Evolutionary conservation across 2,797 vertebrate genomes (phyloP).

Genomic region (Megalops cyprinoides): DNA sequence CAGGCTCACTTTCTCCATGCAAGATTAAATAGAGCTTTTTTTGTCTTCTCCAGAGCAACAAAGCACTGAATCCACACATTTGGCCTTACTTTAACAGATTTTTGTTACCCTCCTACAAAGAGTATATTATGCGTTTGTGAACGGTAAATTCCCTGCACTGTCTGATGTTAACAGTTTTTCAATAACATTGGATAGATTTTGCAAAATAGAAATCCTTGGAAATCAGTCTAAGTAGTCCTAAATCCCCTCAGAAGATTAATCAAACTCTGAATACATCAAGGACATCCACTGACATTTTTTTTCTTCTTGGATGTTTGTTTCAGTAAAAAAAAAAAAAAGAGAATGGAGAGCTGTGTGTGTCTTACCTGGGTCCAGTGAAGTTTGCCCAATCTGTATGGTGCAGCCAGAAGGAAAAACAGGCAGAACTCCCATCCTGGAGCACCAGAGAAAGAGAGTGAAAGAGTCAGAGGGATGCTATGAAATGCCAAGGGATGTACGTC

Average conservation of each 20-base stretch:
- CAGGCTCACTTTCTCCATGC: not conserved
- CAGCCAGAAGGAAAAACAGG: conserved; percentile 44
- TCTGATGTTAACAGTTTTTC: not conserved
- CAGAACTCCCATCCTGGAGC: conserved; percentile 4
- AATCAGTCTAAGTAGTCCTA: not conserved
- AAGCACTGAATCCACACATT: not conserved
- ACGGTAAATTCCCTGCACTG: not conserved
- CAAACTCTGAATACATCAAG: not conserved
- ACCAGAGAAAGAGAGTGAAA: not conserved
- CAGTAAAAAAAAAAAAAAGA: too few species aligned
- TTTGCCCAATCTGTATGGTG: too few species aligned
- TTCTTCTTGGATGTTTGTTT: not conserved
- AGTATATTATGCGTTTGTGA: not conserved
- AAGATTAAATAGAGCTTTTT: not conserved
- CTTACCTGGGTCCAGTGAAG: too few species aligned
- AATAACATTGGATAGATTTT: not conserved
- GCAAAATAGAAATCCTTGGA: not conserved
- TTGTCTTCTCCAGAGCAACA: not conserved
- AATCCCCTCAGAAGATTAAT: not conserved
- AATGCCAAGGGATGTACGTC: not conserved
- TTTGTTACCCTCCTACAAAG: too few species aligned
- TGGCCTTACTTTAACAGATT: not conserved
- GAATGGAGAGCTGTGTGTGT: too few species aligned
- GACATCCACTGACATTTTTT: not conserved
- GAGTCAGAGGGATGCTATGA: conserved; percentile 17